Base-by-base conservation (phyloP, 2,113 vertebrate species). In the Garra rufa region DNA sequence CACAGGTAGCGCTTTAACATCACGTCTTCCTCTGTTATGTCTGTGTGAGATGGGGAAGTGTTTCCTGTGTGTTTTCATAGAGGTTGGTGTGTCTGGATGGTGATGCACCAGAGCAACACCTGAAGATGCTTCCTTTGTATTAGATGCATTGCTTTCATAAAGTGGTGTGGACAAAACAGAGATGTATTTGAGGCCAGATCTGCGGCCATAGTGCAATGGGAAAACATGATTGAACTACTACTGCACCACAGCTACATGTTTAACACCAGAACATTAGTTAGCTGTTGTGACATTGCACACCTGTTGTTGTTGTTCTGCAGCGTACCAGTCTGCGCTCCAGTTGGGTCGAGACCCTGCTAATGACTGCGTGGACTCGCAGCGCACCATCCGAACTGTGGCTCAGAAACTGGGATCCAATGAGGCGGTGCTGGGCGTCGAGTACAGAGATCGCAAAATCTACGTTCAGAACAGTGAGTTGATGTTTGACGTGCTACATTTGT, bases 291-390 rank as follows among this genome's bases (percentile, higher is more conserved):
- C 34, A 34, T 34, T 34, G 34, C 59, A 7, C 24, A 63, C 28
- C 59, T 48, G 44, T 14, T 50, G 46, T 50, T 50, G 14, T 74
- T 69, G 6, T 70, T 90, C 81, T 90, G 6, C 85, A 99, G 98
- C 94, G 0, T 99, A 97, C 89, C 97, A 98, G 91, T 93, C 98
- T 3, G 91, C 92, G 0, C 89, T 97, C 11, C 95, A 95, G 87
- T 86, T 99, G 34, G 95, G 96, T 50, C 97, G 97, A 88, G 97
- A 99, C 89, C 98, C 98, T 0, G 74, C 96, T 1, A 92, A 97
- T 0, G 95, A 97, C 92, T 99, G 98, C 88, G 96, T 93, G 0
- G 98, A 99, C 88, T 94, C 90, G n/a, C 96, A 96, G 90, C 91
- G 98, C 48, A 94, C 94, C 5, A 89, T 98, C 17, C 96, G 98